Base-by-base conservation (phyloP, 1,140 invertebrate species). In the Agrilus planipennis region DNA sequence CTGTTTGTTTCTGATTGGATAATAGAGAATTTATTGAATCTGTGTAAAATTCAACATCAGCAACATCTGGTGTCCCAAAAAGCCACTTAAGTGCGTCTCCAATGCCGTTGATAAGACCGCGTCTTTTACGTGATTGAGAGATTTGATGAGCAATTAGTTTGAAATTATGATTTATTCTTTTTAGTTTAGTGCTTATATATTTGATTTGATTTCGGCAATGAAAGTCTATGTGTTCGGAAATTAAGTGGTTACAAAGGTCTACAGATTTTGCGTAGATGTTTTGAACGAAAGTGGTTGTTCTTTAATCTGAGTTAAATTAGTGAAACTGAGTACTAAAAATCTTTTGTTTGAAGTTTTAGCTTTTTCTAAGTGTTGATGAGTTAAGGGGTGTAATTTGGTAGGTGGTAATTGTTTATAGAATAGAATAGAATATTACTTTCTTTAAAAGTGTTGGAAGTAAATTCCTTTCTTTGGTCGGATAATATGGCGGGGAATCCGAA, bases 401-500 rank as follows among this genome's bases (percentile, higher is more conserved):
- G n/a, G n/a, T n/a, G n/a, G n/a, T n/a, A n/a, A n/a, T 34, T 35
- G 17, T 53, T 32, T 50, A 53, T 52, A 11, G 56, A 51, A 41
- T 46, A 46, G 34, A 59, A 53, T 17, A 54, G 9, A 45, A 52
- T 59, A 11, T 40, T 53, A 7, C 63, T 20, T 50, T 58, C 50
- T 54, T 55, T 59, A 5, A 57, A 36, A 9, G 54, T 28, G 10
- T 41, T 32, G 17, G 54, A 60, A n/a, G 46, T 55, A 30, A 62
- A 64, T 45, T 63, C 55, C 0, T 43, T 44, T n/a, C 58, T 56
- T 50, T 61, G 50, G 41, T 64, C 57, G 0, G 40, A 35, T 19
- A 42, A 25, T 4, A 35, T 27, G 6, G 35, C 29, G 2, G 54
- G 58, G 17, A 60, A 45, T 4, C 55, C 57, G 49, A 62, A 55